Evolutionary conservation across 2,888 invertebrate genomes (phyloP).

Genomic region (Stenurella melanura): DNA sequence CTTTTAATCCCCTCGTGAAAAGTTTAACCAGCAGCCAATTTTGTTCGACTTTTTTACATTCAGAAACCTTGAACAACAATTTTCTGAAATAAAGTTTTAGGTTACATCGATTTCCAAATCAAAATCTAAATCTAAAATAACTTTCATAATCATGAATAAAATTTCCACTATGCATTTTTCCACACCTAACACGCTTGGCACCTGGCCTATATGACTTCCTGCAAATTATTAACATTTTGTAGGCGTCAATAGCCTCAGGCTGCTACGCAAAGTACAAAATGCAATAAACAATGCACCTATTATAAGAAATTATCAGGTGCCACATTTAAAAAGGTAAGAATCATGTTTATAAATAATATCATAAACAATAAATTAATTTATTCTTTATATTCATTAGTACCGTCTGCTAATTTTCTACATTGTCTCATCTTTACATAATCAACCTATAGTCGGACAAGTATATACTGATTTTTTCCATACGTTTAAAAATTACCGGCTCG

Average conservation of each 20-base stretch:
- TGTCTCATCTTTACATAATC: conserved; percentile 38
- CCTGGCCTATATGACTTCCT: neutral
- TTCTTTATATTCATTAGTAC: conserved; percentile 25
- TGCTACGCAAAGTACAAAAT: no score
- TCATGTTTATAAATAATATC: conserved; percentile 6
- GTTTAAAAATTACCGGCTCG: neutral
- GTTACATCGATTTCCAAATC: no score
- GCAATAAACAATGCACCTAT: neutral
- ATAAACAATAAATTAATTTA: conserved; percentile 15
- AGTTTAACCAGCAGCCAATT: no score
- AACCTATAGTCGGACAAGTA: conserved; percentile 29
- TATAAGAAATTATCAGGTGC: neutral
- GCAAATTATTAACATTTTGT: neutral
- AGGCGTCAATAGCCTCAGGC: neutral
- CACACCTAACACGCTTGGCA: no score
- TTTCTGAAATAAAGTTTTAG: no score
- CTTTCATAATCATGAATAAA: no score
- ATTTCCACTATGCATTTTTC: no score
- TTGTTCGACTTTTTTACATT: no score
- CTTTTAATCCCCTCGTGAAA: no score
- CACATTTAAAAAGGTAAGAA: neutral
- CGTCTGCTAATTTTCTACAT: conserved; percentile 28
- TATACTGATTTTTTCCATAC: neutral
- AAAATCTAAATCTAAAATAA: no score
- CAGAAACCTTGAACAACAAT: no score